Base-by-base conservation (phyloP, 2,888 invertebrate species). In the Harpagoxenus sublaevis region DNA sequence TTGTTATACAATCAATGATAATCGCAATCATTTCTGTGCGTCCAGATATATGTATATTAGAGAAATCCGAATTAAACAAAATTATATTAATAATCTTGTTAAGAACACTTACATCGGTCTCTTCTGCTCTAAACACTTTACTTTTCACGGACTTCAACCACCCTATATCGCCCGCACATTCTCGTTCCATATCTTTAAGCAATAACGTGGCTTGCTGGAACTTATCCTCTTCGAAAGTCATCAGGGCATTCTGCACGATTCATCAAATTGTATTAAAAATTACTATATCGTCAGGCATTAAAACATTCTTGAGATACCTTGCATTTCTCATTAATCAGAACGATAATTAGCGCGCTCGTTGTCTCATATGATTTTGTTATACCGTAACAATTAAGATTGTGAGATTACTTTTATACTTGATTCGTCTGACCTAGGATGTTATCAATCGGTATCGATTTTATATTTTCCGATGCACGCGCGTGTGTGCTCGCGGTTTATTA, bases 191-290 rank as follows among this genome's bases (percentile, higher is more conserved):
- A 88, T 96, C 96, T 88, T 96, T 96, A 53, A 97, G 94, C 10
- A 96, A 95, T 78, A 95, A 93, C 86, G 96, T 95, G 1, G 97
- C 97, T 87, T 96, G 95, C 42, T 95, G 95, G 42, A 97, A 95
- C 94, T 96, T 97, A 57, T 97, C 97, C 31, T 97, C 97, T 93
- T 97, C 97, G 93, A 97, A 97, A 12, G 97, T 96, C 96, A 97
- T 97, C 74, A 97, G 92, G 0, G 97, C 97, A 95, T 97, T 97
- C 97, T 97, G 91, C 15, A 66, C 66, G 15, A 42, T 82, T 74
- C 18, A 57, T 82, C 53, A 65, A 42, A 65, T 62, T 31, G 15
- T 12, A 55, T 65, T 75, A 82, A 15, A 79, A 62, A 68, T 51
- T 23, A 51, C 23, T 57, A 23, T 57, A 23, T 23, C 8, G 23